A percentile compares a stretch with the other conserved stretches of the same genome.
These are phyloP conservation scores for Sebastolobus alascanus DNA, from an alignment of 2,797 vertebrate species.

Conservation along the genomic window DNA sequence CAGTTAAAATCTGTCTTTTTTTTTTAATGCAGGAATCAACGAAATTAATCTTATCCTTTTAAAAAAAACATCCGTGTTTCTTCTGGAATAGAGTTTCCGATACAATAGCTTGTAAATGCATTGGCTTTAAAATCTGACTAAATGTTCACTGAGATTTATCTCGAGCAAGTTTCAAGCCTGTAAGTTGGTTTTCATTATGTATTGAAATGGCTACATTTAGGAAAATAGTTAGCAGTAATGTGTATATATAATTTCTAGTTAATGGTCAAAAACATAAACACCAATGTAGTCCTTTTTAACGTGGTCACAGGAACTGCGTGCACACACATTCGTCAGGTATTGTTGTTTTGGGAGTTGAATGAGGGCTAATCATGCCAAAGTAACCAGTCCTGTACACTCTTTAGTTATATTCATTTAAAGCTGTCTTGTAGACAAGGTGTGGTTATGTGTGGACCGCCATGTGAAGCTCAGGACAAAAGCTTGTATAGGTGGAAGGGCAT, in stretches of 20 bases:
- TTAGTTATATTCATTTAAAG: constrained; percentile 27
- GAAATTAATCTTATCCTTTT: too few species aligned
- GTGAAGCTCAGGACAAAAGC: constrained; percentile 64
- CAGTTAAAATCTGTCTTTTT: neutral
- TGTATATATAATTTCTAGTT: constrained; percentile 17
- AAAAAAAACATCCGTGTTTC: neutral
- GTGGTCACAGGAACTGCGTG: neutral
- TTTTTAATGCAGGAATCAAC: neutral
- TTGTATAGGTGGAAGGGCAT: constrained; percentile 16
- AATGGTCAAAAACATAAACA: constrained; percentile 4
- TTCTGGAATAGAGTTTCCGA: neutral
- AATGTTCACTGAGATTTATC: neutral
- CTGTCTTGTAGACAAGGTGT: constrained; percentile 28
- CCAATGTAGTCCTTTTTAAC: constrained; percentile 7
- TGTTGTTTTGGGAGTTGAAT: constrained; percentile 35
- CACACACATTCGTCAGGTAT: constrained; percentile 23
- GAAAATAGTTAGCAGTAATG: constrained; percentile 30
- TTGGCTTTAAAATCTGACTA: neutral
- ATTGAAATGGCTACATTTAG: neutral
- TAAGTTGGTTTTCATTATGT: constrained; percentile 1
- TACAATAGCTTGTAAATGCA: neutral
- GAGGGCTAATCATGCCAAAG: constrained; percentile 61
- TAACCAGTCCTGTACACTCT: constrained; percentile 34
- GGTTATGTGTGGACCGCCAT: constrained; percentile 38
- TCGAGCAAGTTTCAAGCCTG: neutral